A percentile compares a stretch with the other conserved stretches of the same genome.
phyloP scores from a whole-genome alignment of 2,888 invertebrate genomes.

The Epistrophe grossulariae region DNA sequence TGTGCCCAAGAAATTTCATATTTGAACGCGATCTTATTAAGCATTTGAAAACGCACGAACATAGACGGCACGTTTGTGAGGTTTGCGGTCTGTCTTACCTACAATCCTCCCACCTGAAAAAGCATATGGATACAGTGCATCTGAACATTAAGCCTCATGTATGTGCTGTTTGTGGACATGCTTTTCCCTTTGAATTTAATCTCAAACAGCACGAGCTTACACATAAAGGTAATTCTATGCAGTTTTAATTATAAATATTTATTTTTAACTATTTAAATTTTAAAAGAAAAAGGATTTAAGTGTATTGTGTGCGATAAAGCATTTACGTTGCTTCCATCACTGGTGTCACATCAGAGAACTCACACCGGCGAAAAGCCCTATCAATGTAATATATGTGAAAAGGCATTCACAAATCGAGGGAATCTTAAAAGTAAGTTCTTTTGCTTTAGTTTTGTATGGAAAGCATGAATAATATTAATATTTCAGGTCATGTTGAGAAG shows the following conservation, averaged over 20 bases:
- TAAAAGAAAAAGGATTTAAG: conserved; percentile 66
- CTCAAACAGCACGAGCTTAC: conserved; percentile 67
- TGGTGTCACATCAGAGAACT: conserved; percentile 65
- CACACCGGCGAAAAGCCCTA: conserved; percentile 69
- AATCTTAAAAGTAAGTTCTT: conserved; percentile 60
- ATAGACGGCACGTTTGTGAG: conserved; percentile 62
- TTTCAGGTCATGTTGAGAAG: conserved; percentile 68
- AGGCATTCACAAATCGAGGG: conserved; percentile 60
- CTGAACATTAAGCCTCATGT: conserved; percentile 60
- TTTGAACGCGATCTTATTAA: conserved; percentile 71
- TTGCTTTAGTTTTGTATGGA: background rate
- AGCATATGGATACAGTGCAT: conserved; percentile 67
- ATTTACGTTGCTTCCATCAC: conserved; percentile 60
- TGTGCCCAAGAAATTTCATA: conserved; percentile 66
- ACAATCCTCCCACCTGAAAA: conserved; percentile 68
- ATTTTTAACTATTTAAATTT: background rate
- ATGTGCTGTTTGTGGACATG: conserved; percentile 60
- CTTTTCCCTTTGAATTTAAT: conserved; percentile 69
- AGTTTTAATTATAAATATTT: background rate
- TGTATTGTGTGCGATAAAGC: conserved; percentile 66
- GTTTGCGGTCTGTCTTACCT: conserved; percentile 60
- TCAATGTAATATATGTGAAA: conserved; percentile 65
- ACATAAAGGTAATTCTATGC: conserved; percentile 50
- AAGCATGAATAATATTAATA: background rate
- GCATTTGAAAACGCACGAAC: conserved; percentile 66